These are phyloP conservation scores for Ochotona princeps DNA, from an alignment of 2,113 vertebrate genomes.

Conservation along the genomic window DNA sequence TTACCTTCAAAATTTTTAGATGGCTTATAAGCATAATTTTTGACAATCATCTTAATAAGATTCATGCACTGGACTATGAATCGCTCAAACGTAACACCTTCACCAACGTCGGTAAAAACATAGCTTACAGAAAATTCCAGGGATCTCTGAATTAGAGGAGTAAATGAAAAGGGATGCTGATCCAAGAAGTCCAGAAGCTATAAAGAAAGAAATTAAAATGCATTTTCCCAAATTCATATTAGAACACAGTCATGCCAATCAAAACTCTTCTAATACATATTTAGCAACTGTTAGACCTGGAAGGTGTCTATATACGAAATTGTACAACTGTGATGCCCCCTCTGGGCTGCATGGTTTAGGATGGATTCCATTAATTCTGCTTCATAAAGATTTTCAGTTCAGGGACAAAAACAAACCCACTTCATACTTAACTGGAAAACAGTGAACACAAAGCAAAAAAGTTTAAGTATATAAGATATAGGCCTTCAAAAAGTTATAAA, in stretches of 20 bases:
- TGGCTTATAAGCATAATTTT: constrained; percentile 97
- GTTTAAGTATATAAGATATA: not conserved
- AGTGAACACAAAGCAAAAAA: constrained; percentile 1
- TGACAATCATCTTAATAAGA: constrained; percentile 99
- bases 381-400: constrained; percentile 18
- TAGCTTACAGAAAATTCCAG: constrained; percentile 97
- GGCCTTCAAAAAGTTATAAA: constrained; percentile 19
- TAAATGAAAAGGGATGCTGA: constrained; percentile 95
- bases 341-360: not conserved
- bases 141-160: constrained; percentile 94
- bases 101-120: constrained; percentile 96
- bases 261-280: constrained; percentile 2
- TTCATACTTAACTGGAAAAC: constrained; percentile 26
- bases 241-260: not conserved
- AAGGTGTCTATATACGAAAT: not conserved
- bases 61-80: constrained; percentile 99
- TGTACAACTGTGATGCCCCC: not conserved
- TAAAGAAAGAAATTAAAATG: constrained; percentile 52
- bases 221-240: constrained; percentile 34
- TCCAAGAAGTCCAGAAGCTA: constrained; percentile 98
- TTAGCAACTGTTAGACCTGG: not conserved
- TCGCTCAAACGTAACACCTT: constrained; percentile 94
- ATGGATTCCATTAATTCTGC: not conserved
- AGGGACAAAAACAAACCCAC: not conserved
- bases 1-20: constrained; percentile 97